Conservation (phyloP, 2,113 vertebrate genomes). For the Eulacestoma nigropectus region DNA sequence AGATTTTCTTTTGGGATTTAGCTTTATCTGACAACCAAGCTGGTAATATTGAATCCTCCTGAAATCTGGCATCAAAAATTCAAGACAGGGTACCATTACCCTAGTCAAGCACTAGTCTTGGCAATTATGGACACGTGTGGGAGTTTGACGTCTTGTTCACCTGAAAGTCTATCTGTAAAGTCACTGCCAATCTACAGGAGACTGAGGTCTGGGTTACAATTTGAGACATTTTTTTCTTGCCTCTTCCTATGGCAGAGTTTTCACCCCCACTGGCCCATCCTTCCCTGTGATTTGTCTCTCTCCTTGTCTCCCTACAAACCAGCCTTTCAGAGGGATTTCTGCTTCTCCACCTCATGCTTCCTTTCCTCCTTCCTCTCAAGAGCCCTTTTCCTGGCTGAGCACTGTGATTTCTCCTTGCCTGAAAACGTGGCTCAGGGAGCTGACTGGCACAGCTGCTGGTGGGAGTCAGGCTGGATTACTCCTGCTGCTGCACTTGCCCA, state of each 20-base stretch:
- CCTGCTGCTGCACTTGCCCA: not conserved
- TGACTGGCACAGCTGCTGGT: not conserved
- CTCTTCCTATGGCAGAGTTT: not conserved
- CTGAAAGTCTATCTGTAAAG: not conserved
- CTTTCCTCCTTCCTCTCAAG: not conserved
- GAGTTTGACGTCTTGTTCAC: not conserved
- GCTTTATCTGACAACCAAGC: not conserved
- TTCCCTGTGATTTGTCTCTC: not conserved
- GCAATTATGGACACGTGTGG: not conserved
- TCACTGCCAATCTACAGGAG: not conserved
- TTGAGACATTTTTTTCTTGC: not conserved
- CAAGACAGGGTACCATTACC: not conserved
- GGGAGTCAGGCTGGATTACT: not conserved
- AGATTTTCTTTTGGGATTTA: conserved; percentile 1
- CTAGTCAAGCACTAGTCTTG: not conserved
- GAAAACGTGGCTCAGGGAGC: not conserved
- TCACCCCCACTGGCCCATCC: not conserved
- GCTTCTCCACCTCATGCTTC: not conserved
- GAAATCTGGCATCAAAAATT: not conserved
- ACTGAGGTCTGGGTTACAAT: not conserved
- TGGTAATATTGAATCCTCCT: not conserved
- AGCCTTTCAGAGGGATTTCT: not conserved
- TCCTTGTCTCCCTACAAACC: not conserved
- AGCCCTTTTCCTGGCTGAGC: not conserved
- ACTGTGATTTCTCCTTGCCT: not conserved